These are phyloP conservation scores for Ophraella communa DNA, from an alignment of 2,888 invertebrate genomes.

Conservation along the genomic window DNA sequence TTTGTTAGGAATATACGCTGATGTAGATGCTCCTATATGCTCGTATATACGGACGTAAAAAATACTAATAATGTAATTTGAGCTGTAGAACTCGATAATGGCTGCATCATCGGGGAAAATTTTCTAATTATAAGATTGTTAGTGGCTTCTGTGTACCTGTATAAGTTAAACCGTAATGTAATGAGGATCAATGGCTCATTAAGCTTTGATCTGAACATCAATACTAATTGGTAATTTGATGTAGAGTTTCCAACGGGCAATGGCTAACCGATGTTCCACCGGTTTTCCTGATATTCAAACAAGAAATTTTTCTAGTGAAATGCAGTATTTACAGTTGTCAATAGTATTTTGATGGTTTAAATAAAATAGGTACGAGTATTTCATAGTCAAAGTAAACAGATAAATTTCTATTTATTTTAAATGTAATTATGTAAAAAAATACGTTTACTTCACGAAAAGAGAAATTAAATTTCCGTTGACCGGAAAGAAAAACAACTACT, in stretches of 20 bases:
- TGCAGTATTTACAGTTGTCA: no score
- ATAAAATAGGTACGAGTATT: no score
- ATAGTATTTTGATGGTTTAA: no score
- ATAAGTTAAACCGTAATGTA: conserved; percentile 43
- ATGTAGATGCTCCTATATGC: background rate
- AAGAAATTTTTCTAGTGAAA: no score
- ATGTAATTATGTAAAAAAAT: no score
- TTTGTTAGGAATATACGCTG: background rate
- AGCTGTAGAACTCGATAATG: conserved; percentile 6
- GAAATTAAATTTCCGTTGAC: no score
- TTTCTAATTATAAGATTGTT: conserved; percentile 28
- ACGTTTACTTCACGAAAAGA: no score
- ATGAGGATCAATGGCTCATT: conserved; percentile 59
- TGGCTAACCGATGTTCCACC: conserved; percentile 14
- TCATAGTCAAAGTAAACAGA: no score
- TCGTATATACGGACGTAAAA: background rate
- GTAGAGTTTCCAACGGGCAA: conserved; percentile 47
- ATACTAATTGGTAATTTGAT: conserved; percentile 60
- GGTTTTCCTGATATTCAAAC: background rate
- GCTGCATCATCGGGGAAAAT: conserved; percentile 14
- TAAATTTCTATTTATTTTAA: no score
- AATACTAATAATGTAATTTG: conserved; percentile 20
- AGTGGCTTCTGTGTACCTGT: conserved; percentile 21
- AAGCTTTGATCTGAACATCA: conserved; percentile 54
- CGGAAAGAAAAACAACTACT: no score